Base-by-base conservation (phyloP, 2,888 invertebrate species). In the Acanthosepion pharaonis region DNA sequence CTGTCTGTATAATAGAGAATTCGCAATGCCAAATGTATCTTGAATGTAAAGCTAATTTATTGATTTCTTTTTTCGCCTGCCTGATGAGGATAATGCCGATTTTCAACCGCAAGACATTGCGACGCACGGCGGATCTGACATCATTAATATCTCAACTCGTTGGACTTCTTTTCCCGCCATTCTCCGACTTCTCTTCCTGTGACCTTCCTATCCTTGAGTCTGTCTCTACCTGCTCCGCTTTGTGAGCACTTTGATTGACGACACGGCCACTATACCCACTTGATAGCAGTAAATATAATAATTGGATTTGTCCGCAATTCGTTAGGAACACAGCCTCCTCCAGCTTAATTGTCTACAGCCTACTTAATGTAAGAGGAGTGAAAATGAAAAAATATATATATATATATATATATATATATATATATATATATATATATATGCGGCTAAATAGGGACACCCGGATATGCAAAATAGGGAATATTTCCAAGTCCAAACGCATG, bases 251-350 rank as follows among this genome's bases (percentile, higher is more conserved):
- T n/a, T 15, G 4, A 15, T 1, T 15, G 78, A n/a, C n/a, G 78
- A 78, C 78, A n/a, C n/a, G n/a, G 18, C 78, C 11, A 18, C n/a
- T 5, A 78, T 78, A n/a, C 33, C 4, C 78, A 78, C n/a, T 78
- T 33, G 15, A 78, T 78, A 78, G n/a, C 9, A 78, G 9, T 15
- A 78, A 15, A 78, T n/a, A n/a, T 78, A 78, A 78, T 78, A 11
- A 78, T 78, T 78, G 78, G 78, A n/a, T 78, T 78, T n/a, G n/a
- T 78, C 78, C n/a, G 78, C 78, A n/a, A 78, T 78, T 78, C n/a
- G 78, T 78, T n/a, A 78, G n/a, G 78, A n/a, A n/a, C 78, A 33
- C 5, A 78, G n/a, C 18, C n/a, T 78, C 18, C 11, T 15, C 11
- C 5, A 5, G n/a, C n/a, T 78, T 15, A 78, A 78, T 78, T n/a